phyloP scores from a whole-genome alignment of 2,888 invertebrate species.

The Hydrotaea cyrtoneurina region DNA sequence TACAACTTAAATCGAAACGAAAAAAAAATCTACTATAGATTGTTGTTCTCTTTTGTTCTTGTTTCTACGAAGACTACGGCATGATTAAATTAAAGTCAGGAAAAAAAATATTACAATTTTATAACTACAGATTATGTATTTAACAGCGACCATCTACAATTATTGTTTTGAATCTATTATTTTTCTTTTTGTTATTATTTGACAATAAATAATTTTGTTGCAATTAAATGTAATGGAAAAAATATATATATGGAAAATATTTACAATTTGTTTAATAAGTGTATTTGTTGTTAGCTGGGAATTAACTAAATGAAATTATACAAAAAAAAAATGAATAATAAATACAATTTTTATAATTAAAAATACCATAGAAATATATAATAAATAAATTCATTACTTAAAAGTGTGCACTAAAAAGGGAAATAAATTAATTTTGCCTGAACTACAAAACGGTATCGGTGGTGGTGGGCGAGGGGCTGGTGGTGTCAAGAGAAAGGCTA shows the following conservation, averaged over 20 bases:
- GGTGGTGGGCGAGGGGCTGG: background rate
- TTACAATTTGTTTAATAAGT: background rate
- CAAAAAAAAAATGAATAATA: no score
- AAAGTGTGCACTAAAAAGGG: no score
- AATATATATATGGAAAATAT: background rate
- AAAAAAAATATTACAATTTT: background rate
- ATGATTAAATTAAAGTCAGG: background rate
- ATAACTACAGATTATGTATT: background rate
- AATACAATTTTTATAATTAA: no score
- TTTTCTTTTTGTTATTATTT: background rate
- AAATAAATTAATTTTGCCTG: background rate
- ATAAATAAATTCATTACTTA: no score
- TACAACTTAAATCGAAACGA: background rate
- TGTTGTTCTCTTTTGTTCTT: background rate
- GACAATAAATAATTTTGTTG: background rate
- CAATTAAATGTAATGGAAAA: background rate
- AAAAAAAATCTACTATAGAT: slow-evolving; percentile 13
- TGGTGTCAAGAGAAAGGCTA: no score
- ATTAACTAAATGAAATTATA: background rate
- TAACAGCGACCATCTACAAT: slow-evolving; percentile 30
- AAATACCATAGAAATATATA: no score
- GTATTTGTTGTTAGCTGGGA: background rate
- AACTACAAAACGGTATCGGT: background rate
- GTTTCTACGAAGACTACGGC: background rate
- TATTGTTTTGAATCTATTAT: background rate